phyloP scores from a whole-genome alignment of 2,113 vertebrate species.

The Pica pica region DNA sequence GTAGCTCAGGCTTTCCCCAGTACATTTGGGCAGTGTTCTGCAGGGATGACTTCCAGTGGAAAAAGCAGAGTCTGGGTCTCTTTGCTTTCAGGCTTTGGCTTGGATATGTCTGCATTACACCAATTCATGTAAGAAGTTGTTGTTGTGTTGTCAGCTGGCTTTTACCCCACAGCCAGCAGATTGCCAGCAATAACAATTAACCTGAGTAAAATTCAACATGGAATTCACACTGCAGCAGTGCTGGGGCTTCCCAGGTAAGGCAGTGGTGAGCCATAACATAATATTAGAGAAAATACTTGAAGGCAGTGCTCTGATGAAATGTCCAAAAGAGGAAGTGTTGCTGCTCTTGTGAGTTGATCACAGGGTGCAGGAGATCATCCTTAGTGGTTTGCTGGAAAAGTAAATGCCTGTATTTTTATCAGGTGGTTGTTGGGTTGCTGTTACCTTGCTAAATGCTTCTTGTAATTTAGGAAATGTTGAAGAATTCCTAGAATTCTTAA shows the following conservation, averaged over 20 bases:
- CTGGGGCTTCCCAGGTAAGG: neutral
- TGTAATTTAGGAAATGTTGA: neutral
- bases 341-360: neutral
- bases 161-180: neutral
- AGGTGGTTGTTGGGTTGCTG: neutral
- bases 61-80: neutral
- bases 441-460: neutral
- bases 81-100: neutral
- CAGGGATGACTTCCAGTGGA: neutral
- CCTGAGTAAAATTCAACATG: neutral
- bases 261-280: neutral
- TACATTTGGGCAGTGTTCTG: neutral
- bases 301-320: neutral
- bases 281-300: neutral
- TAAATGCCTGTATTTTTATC: neutral
- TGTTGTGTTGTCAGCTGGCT: conserved; percentile 12
- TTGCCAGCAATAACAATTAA: conserved; percentile 15
- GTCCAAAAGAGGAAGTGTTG: neutral
- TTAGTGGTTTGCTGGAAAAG: neutral
- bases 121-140: neutral
- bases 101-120: neutral
- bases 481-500: neutral
- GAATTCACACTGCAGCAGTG: neutral
- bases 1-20: neutral
- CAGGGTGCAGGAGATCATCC: neutral